Evolutionary conservation across 2,113 vertebrate species (phyloP), one percentile per base, ranked within the genome.

Genomic region (Brevimyrus niger): DNA sequence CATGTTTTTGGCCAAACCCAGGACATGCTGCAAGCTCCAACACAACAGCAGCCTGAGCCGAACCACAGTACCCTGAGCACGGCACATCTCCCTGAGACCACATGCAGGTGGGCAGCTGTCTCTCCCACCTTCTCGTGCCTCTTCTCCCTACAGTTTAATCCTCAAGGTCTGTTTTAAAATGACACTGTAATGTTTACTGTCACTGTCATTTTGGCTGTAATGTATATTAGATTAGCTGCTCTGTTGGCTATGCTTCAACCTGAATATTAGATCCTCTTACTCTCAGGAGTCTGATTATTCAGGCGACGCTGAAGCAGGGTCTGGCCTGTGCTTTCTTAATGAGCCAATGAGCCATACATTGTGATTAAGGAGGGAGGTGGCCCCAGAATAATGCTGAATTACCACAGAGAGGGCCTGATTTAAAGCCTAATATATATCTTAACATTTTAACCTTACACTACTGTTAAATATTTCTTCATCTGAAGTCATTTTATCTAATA

Each of bases 1-100:
- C 19, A 89, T 11, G 61, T 90, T 38, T 27, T 88, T 86, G 93
- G 9, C 15, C 90, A 46, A 65, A 89, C 42, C 0, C 91, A 92
- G 76, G 23, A 89, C 27, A 89, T 89, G 53, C 80, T 90, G 23
- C 87, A 76, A 7, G 13, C 73, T 88, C 21, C 90, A 90, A 27
- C 35, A 8, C 23, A 5, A 47, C 48, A 91, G 11, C 76, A 89
- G 88, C n/a, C 88, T 21, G 89, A 21, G 27, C 8, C 44, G 21
- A 21, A 1, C 6, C 42, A 27, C 82, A 5, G 8, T 23, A 0
- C 73, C 73, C 35, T 5, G 73, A 21, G 1, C 73, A 35, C 73
- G 0, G 31, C 73, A 2, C 73, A 80, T 80, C 35, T 80, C 73
- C 73, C 35, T 0, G 15, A 42, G 73, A 35, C 31, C 13, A 8